A percentile compares a stretch with the other conserved stretches of the same genome.
Conservation (phyloP, 2,113 vertebrate species). For the Perca flavescens region DNA sequence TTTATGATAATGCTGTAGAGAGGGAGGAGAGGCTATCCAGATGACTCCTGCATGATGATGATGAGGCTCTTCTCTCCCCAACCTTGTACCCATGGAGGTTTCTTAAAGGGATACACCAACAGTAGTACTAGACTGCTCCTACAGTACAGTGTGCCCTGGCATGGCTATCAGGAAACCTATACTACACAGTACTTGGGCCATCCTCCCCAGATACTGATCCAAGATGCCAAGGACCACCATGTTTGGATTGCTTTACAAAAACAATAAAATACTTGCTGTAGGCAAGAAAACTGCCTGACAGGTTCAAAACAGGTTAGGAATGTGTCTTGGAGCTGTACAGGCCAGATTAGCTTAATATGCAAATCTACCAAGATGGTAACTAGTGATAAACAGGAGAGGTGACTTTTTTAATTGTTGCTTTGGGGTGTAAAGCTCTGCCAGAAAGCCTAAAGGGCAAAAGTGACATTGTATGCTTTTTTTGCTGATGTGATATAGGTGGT, state of each 20-base stretch:
- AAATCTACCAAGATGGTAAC: neutral
- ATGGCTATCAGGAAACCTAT: conserved; percentile 1
- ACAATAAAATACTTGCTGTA: neutral
- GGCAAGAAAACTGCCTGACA: conserved; percentile 17
- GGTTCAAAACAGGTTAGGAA: neutral
- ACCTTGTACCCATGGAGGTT: conserved; percentile 83
- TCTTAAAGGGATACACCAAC: conserved; percentile 86
- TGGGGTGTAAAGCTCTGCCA: neutral
- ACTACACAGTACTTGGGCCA: neutral
- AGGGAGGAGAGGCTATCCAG: conserved; percentile 90
- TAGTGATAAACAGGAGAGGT: conserved; percentile 4
- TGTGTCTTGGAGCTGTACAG: neutral
- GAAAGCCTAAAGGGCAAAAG: conserved; percentile 4
- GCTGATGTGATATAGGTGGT: neutral
- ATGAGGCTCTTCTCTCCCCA: conserved; percentile 84
- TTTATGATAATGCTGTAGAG: conserved; percentile 99
- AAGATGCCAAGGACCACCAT: neutral
- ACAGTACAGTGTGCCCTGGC: neutral
- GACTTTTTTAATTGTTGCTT: conserved; percentile 8
- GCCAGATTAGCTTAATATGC: conserved; percentile 9
- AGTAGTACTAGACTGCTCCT: neutral
- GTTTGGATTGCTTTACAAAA: neutral
- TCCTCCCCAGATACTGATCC: neutral
- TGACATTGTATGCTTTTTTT: neutral
- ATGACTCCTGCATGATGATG: conserved; percentile 94